Percentiles rank a stretch among this genome's conserved stretches.
Conservation (phyloP, 2,113 vertebrate species). For the cattle (Bos taurus) region DNA sequence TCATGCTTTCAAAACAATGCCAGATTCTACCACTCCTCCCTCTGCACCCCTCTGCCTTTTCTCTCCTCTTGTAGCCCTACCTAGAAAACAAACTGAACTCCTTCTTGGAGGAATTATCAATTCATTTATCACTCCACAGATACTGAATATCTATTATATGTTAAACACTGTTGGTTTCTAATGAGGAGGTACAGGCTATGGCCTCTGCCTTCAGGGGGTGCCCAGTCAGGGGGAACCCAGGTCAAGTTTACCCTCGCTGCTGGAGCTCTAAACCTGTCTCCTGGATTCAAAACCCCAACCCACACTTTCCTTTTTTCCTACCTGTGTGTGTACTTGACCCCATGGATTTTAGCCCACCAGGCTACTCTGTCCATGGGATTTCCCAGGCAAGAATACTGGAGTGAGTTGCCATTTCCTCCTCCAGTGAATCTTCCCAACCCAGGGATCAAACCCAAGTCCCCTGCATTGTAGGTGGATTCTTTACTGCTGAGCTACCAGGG, state of each 20-base stretch:
- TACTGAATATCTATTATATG: no score
- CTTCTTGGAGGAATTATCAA: not conserved
- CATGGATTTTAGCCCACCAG: not conserved
- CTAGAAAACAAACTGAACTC: not conserved
- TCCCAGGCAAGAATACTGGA: not conserved
- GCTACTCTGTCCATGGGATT: not conserved
- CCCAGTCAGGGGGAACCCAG: not conserved
- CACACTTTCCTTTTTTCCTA: no score
- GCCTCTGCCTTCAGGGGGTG: not conserved
- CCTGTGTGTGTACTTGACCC: not conserved
- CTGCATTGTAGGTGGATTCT: not conserved
- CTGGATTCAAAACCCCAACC: not conserved
- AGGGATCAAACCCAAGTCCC: not conserved
- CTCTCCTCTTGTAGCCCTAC: not conserved
- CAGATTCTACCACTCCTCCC: not conserved
- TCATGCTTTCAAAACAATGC: not conserved
- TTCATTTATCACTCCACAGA: not conserved
- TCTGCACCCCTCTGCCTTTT: not conserved
- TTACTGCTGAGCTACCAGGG: not conserved
- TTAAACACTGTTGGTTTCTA: not conserved
- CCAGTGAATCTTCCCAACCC: not conserved
- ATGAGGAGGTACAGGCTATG: not conserved
- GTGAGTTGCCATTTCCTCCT: not conserved
- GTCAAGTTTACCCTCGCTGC: not conserved
- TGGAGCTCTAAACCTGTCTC: not conserved